Evolutionary conservation across 1,140 invertebrate genomes (phyloP).

Genomic region (Panagrolaimus sp.): DNA sequence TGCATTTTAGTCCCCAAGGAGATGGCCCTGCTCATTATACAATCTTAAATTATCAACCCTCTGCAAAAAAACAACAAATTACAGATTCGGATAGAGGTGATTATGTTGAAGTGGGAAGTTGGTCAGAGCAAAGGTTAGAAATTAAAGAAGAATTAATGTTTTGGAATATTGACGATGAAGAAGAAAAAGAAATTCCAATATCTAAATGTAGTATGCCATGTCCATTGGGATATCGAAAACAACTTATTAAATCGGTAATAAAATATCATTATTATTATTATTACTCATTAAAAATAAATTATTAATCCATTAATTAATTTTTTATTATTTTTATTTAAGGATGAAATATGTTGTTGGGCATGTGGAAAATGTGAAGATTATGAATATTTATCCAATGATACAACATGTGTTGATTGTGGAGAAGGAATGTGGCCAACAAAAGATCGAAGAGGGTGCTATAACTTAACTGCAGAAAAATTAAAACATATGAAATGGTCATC

Average conservation of each 20-base stretch:
- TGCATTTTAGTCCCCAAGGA: conserved; percentile 66
- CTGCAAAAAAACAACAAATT: conserved; percentile 15
- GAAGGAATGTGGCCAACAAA: conserved; percentile 60
- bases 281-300: conserved; percentile 16
- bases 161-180: conserved; percentile 43
- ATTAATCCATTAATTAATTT: not conserved
- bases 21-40: conserved; percentile 69
- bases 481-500: conserved; percentile 65
- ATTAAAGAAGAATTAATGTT: conserved; percentile 48
- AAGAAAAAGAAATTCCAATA: conserved; percentile 59
- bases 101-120: conserved; percentile 66
- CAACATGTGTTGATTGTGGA: conserved; percentile 66
- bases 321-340: conserved; percentile 38
- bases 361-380: conserved; percentile 65
- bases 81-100: conserved; percentile 61
- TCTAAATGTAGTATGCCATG: conserved; percentile 68
- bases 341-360: conserved; percentile 58
- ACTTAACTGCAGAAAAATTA: conserved; percentile 59
- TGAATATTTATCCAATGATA: conserved; percentile 65
- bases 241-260: conserved; percentile 52
- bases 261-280: not conserved
- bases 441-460: conserved; percentile 58
- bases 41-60: conserved; percentile 66
- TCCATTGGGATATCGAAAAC: conserved; percentile 56
- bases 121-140: conserved; percentile 61